Conservation (phyloP, 2,113 vertebrate species). For the Thamnophis sirtalis region DNA sequence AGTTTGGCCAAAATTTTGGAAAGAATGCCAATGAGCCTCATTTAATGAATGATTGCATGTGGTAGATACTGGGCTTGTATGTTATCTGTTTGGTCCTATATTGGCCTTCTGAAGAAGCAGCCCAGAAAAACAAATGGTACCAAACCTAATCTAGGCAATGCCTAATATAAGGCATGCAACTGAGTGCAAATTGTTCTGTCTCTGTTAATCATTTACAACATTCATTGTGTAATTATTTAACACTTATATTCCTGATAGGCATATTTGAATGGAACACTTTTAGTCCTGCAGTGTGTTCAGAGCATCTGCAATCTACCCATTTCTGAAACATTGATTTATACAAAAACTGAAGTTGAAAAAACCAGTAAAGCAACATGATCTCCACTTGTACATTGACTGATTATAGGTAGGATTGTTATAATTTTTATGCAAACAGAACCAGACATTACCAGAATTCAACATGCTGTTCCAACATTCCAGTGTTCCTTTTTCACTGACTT, state of each 20-base stretch:
- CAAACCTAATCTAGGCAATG: neutral
- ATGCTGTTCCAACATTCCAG: neutral
- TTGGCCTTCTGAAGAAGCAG: neutral
- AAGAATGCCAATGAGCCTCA: neutral
- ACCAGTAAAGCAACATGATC: neutral
- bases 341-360: neutral
- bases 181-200: neutral
- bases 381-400: neutral
- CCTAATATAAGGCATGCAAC: neutral
- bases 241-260: constrained; percentile 13
- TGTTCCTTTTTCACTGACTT: neutral
- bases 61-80: neutral
- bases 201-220: constrained; percentile 19
- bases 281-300: constrained; percentile 6
- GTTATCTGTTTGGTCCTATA: neutral
- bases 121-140: neutral
- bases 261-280: constrained; percentile 14
- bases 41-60: neutral
- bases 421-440: neutral
- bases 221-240: constrained; percentile 40
- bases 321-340: constrained; percentile 25
- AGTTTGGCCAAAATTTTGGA: neutral
- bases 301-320: constrained; percentile 9
- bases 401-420: neutral
- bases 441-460: neutral